Conservation (phyloP, 2,888 invertebrate species). For the Lordiphosa andalusiaca region DNA sequence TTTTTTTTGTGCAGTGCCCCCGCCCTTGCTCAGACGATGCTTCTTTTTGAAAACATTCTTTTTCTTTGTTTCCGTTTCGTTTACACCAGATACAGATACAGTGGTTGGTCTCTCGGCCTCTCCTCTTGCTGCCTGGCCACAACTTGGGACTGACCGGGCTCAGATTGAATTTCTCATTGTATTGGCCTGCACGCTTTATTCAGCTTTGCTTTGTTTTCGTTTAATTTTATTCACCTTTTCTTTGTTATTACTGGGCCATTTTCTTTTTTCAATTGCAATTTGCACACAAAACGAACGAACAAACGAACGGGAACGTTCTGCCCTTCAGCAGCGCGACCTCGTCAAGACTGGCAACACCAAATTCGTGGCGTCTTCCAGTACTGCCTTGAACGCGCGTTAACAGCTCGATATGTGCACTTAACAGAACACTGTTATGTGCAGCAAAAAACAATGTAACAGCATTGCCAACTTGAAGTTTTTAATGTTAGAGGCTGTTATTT, state of each 20-base stretch:
- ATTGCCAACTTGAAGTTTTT: no score
- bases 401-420: no score
- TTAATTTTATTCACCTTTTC: neutral
- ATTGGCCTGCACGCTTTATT: slow-evolving; percentile 9
- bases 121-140: neutral
- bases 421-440: no score
- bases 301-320: no score
- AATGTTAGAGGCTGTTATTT: no score
- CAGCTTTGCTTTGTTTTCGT: slow-evolving; percentile 9
- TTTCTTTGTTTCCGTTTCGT: slow-evolving; percentile 8
- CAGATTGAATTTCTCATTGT: no score
- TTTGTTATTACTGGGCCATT: slow-evolving; percentile 14
- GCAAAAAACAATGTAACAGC: no score
- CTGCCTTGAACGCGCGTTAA: no score
- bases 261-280: slow-evolving; percentile 8
- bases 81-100: neutral
- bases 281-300: slow-evolving; percentile 6
- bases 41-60: slow-evolving; percentile 2
- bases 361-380: no score
- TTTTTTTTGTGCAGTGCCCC: slow-evolving; percentile 15
- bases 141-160: no score
- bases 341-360: no score
- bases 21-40: slow-evolving; percentile 1
- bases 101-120: neutral
- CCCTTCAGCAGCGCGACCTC: no score